Evolutionary conservation across 2,888 invertebrate genomes (phyloP).

Genomic region (Spisula solida): DNA sequence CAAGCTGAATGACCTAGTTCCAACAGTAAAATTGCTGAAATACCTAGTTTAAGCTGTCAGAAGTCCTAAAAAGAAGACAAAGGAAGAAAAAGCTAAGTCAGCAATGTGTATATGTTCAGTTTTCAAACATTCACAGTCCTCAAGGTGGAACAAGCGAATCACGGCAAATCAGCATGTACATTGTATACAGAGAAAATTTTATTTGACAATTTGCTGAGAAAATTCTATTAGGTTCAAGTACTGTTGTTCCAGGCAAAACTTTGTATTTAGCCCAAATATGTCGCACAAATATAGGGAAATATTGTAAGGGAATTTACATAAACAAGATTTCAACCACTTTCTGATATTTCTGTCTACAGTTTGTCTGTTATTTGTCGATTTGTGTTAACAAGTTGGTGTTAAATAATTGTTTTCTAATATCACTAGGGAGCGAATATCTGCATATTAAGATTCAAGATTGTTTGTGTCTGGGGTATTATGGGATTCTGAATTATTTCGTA

Average conservation of each 20-base stretch:
- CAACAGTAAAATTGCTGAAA: too few species aligned
- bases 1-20: too few species aligned
- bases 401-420: constrained; percentile 26
- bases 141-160: too few species aligned
- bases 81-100: too few species aligned
- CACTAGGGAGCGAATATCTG: not conserved
- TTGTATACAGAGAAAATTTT: too few species aligned
- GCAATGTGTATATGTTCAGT: too few species aligned
- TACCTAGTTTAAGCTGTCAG: too few species aligned
- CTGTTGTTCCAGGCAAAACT: not conserved
- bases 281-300: not conserved
- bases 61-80: too few species aligned
- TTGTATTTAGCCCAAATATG: not conserved
- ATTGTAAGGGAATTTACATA: constrained; percentile 7
- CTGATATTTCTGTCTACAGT: constrained; percentile 1
- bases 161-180: too few species aligned
- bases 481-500: not conserved
- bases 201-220: too few species aligned
- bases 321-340: not conserved
- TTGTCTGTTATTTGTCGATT: not conserved
- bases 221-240: too few species aligned
- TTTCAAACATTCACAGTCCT: too few species aligned
- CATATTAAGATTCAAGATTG: not conserved
- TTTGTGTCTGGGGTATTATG: not conserved
- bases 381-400: not conserved